These are phyloP conservation scores for Rhorus exstirpatorius DNA, from an alignment of 2,888 invertebrate species.

Conservation along the genomic window DNA sequence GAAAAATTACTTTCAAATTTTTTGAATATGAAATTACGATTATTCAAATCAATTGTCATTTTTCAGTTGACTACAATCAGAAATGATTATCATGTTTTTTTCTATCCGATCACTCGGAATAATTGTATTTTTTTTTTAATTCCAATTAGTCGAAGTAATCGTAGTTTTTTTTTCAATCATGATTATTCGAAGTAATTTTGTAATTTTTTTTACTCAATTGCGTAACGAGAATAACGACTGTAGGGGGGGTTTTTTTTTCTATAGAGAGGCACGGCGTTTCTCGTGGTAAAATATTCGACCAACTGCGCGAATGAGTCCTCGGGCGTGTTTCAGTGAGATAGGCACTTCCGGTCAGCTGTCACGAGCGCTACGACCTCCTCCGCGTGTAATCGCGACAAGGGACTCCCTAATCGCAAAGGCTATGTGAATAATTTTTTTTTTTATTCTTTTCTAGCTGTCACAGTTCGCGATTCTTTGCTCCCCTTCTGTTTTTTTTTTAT, in stretches of 20 bases:
- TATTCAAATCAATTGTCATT: no score
- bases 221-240: no score
- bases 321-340: slow-evolving; percentile 70
- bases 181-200: no score
- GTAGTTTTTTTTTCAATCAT: no score
- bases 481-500: slow-evolving; percentile 48
- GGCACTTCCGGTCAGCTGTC: slow-evolving; percentile 78
- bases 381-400: slow-evolving; percentile 49
- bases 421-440: slow-evolving; percentile 21
- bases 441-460: neutral
- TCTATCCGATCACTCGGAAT: no score
- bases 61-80: no score
- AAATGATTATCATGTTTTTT: no score
- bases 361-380: slow-evolving; percentile 5
- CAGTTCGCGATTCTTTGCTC: slow-evolving; percentile 5
- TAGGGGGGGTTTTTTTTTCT: neutral
- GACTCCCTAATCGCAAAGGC: slow-evolving; percentile 16
- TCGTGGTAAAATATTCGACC: slow-evolving; percentile 2
- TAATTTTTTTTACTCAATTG: no score
- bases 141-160: no score
- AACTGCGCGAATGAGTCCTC: slow-evolving; percentile 10
- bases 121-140: no score
- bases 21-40: no score
- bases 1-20: no score
- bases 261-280: neutral